Conservation (phyloP, 1,140 invertebrate genomes). For the Drosophila truncata region DNA sequence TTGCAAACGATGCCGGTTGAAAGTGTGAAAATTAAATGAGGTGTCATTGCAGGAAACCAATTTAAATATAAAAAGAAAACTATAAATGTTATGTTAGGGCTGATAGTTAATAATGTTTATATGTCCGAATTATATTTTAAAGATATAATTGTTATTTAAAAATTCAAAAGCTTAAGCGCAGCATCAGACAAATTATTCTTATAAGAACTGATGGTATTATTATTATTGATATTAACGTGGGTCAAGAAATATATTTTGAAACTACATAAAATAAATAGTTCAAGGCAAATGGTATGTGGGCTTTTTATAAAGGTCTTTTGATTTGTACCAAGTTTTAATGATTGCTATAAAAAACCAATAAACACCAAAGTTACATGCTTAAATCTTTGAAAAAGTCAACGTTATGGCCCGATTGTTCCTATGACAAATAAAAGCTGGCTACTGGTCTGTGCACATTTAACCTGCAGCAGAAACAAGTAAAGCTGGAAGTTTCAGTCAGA, state of each 20-base stretch:
- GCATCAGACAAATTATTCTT: too few species aligned
- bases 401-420: not conserved
- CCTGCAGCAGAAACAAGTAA: slow-evolving; percentile 9
- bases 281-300: not conserved
- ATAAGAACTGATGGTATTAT: too few species aligned
- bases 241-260: too few species aligned
- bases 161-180: too few species aligned
- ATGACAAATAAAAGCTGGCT: not conserved
- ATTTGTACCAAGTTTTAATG: slow-evolving; percentile 1
- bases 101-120: too few species aligned
- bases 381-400: not conserved
- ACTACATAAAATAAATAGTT: too few species aligned
- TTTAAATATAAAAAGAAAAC: too few species aligned
- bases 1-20: slow-evolving; percentile 11
- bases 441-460: not conserved
- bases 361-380: not conserved
- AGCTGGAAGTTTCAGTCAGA: slow-evolving; percentile 4
- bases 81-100: too few species aligned
- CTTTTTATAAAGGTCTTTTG: not conserved
- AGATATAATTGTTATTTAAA: too few species aligned
- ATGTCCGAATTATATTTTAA: too few species aligned
- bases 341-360: not conserved
- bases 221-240: too few species aligned
- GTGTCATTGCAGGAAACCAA: not conserved
- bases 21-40: not conserved